Base-by-base conservation (phyloP, 2,797 vertebrate species). In the Tadarida brasiliensis region DNA sequence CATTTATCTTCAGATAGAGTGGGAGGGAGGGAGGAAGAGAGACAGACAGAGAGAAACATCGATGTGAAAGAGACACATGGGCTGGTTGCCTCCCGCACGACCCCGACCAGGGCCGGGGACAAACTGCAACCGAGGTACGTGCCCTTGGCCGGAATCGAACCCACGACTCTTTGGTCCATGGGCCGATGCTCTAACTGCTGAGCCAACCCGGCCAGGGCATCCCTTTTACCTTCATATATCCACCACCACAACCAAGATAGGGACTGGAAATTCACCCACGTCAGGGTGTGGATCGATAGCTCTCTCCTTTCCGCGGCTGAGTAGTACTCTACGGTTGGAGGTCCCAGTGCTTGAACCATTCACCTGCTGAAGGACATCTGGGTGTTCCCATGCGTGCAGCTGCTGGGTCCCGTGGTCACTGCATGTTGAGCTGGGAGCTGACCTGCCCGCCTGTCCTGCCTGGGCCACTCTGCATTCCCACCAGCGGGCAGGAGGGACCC, bases 301-400 rank as follows among this genome's bases (percentile, higher is more conserved):
- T 56, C 28, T 3, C 24, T 70, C 22, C 28, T 81, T 28, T 49
- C 11, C 24, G 2, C 2, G 0, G 11, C 86, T 3, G 7, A 82
- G 56, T 9, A 2, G 11, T 9, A 1, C 44, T 33, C 68, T 4
- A 0, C 1, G 54, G n/a, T n/a, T 6, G 5, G 15, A 57, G 16
- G 16, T 5, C 1, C 33, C 19, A 3, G 3, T 30, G 0, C 49
- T 47, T n/a, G 63, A 7, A 11, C 47, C 30, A 1, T 16, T 44
- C 54, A 8, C 15, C 54, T 2, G 0, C 0, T 26, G 39, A 44
- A 44, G 39, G 39, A 44, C 39, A 4, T 44, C 39, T 44, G 39
- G 39, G 39, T 44, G 39, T 39, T 56, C 2, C 67, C 15, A 4
- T n/a, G 51, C 4, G 4, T 24, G 2, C 17, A 3, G n/a, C 2